phyloP scores from a whole-genome alignment of 2,113 vertebrate species.

The rat (Rattus norvegicus) region GRCr8 NC_086037.1:56445001-56445500 shows the following conservation, averaged over 20 bases:
- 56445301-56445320: not conserved
- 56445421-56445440: not conserved
- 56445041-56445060: not conserved
- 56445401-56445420: not conserved
- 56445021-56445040: not conserved
- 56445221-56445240: conserved; percentile 19
- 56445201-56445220: not conserved
- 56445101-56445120: not conserved
- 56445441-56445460: not conserved
- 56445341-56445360: not conserved
- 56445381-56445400: not conserved
- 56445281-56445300: not conserved
- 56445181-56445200: not conserved
- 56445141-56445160: not conserved
- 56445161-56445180: conserved; percentile 11
- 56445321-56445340: not conserved
- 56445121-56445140: not conserved
- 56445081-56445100: not conserved
- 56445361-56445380: not conserved
- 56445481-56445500: not conserved
- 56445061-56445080: not conserved
- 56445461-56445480: not conserved
- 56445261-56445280: not conserved
- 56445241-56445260: not conserved
- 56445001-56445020: no score